phyloP scores from a whole-genome alignment of 2,888 invertebrate species.

The Microctonus aethiopoides region DNA sequence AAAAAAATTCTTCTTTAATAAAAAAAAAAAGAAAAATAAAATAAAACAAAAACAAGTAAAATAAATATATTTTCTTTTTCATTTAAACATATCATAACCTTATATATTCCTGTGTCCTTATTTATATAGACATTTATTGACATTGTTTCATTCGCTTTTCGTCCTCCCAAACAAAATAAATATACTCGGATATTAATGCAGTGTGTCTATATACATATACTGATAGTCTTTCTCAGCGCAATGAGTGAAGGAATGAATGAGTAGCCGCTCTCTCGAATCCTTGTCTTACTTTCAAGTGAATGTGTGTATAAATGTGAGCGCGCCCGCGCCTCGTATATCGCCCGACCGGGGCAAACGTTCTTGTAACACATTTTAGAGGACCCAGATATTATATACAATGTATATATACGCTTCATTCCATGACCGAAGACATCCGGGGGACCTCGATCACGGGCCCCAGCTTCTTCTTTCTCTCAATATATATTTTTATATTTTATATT shows the following conservation, averaged over 20 bases:
- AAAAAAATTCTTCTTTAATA: not conserved
- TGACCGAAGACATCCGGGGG: constrained; percentile 35
- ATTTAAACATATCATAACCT: too few relatives aligned
- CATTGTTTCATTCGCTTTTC: not conserved
- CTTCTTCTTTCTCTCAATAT: constrained; percentile 12
- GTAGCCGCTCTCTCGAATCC: constrained; percentile 48
- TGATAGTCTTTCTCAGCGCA: not conserved
- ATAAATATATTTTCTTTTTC: too few relatives aligned
- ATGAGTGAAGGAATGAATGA: constrained; percentile 29
- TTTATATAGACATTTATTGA: not conserved
- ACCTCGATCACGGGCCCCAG: constrained; percentile 30
- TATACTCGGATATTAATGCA: not conserved
- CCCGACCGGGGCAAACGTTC: constrained; percentile 50
- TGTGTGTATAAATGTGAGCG: constrained; percentile 30
- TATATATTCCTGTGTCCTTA: not conserved
- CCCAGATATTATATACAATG: constrained; percentile 49
- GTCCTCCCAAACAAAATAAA: not conserved
- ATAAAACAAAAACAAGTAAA: too few relatives aligned
- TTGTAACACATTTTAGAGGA: constrained; percentile 56
- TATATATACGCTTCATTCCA: constrained; percentile 35
- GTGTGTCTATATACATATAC: not conserved
- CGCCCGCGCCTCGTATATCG: constrained; percentile 42
- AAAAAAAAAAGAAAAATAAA: too few relatives aligned
- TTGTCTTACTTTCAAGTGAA: constrained; percentile 53
- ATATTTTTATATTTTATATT: not conserved